Conservation (phyloP, 2,797 vertebrate species). For the Rhadinocentrus ornatus region DNA sequence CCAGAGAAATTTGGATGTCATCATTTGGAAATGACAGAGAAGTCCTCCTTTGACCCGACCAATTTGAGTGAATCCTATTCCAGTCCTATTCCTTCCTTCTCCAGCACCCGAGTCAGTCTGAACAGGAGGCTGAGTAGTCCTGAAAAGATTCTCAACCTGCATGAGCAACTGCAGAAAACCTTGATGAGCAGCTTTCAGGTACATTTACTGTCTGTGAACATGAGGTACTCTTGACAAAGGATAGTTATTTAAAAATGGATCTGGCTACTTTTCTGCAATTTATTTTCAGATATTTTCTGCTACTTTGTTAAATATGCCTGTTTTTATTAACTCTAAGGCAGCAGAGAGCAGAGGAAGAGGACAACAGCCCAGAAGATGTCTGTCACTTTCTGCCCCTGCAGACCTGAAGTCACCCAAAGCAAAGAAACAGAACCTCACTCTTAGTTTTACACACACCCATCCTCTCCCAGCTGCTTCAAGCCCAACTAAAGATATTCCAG, state of each 20-base stretch:
- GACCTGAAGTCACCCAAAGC: constrained; percentile 33
- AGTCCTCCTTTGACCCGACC: constrained; percentile 33
- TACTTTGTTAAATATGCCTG: background rate
- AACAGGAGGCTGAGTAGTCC: constrained; percentile 68
- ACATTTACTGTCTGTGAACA: constrained; percentile 5
- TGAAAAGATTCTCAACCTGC: constrained; percentile 75
- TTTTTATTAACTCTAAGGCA: constrained; percentile 43
- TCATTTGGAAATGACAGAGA: constrained; percentile 14
- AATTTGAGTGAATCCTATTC: background rate
- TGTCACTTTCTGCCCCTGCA: constrained; percentile 37
- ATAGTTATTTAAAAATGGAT: background rate
- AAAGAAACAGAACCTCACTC: constrained; percentile 28
- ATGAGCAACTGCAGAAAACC: constrained; percentile 75
- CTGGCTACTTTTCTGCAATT: background rate
- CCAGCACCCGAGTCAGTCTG: fast-evolving
- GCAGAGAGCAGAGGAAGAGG: constrained; percentile 57
- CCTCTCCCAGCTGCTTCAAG: constrained; percentile 22
- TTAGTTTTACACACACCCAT: background rate
- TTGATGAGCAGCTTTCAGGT: constrained; percentile 71
- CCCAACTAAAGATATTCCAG: constrained; percentile 25
- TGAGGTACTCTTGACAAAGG: background rate
- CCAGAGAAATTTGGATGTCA: constrained; percentile 18
- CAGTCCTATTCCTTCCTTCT: constrained; percentile 2
- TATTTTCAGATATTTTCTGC: background rate
- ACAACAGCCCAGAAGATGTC: constrained; percentile 49